Evolutionary conservation across 1,140 invertebrate genomes (phyloP), one percentile per base, ranked within the genome.

Genomic region (Anastrepha obliqua): DNA sequence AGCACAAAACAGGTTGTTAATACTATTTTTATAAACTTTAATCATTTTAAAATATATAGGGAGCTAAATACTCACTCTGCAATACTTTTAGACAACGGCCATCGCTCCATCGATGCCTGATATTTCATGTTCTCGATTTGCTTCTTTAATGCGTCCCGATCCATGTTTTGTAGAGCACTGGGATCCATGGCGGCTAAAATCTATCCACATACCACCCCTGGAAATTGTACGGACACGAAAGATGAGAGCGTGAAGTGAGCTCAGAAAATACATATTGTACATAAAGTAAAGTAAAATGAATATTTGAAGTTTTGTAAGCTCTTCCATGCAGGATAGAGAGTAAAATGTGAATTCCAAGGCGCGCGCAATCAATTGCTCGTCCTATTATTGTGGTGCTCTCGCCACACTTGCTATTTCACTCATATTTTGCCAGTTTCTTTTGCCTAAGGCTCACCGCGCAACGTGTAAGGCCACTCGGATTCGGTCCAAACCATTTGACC

Each of bases 111-210:
- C 91, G 97, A 96, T 88, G 97, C 97, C 94, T 98, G 98, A 94
- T 98, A 98, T 95, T 98, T 98, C 97, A 98, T 98, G 94, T 98
- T 98, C 94, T 98, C 97, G 93, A 98, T 98, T 95, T 98, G 98
- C 95, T 98, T 98, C 95, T 97, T 97, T 94, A 98, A 95, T 95
- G 97, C 97, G 96, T 98, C 98, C 95, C 98, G 98, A 95, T 98
- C 98, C 97, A 98, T 98, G 95, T 95, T 96, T 96, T 97, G 96
- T 93, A 98, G 95, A 94, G 97, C 96, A 97, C 97, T 97, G 96
- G 97, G 95, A 95, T 97, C 96, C 96, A 97, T 97, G 94, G 95
- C 94, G 95, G 94, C 91, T 91, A 90, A 92, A 93, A 91, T 93
- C 91, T 90, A 92, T 92, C 91, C 91, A 93, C 91, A 93, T 93